Evolutionary conservation across 2,113 vertebrate species (phyloP).

Genomic region (Sylvilagus bachmani): DNA sequence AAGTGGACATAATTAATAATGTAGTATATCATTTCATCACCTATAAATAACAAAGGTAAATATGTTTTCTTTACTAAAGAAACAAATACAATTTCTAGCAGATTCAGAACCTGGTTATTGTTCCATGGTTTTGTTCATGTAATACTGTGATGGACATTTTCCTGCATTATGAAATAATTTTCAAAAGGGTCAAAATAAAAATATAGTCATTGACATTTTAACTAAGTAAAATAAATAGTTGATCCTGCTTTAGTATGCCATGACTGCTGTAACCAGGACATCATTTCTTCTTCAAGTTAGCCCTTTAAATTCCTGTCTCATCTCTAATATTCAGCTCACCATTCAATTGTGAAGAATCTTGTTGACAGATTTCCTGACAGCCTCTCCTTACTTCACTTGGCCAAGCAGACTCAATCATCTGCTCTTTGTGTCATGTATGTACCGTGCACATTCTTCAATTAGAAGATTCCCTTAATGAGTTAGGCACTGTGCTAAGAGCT

Average conservation of each 20-base stretch:
- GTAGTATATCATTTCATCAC: not conserved
- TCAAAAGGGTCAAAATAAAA: constrained; percentile 50
- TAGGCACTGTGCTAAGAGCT: not conserved
- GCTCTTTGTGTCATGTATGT: not conserved
- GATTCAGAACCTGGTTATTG: not conserved
- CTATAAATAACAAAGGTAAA: constrained; percentile 18
- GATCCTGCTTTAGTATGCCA: not conserved
- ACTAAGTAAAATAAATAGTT: not conserved
- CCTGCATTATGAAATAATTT: not conserved
- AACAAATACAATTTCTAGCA: constrained; percentile 1
- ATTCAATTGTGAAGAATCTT: not conserved
- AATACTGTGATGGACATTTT: not conserved
- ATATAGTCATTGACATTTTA: not conserved
- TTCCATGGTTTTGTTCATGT: constrained; percentile 1
- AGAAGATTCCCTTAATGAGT: not conserved
- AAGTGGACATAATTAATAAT: not conserved
- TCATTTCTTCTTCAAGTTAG: not conserved
- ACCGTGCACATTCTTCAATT: not conserved
- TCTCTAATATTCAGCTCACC: not conserved
- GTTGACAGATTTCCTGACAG: not conserved
- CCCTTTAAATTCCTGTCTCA: not conserved
- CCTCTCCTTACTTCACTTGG: not conserved
- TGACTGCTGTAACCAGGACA: not conserved
- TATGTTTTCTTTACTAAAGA: constrained; percentile 32
- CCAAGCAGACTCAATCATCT: not conserved